Evolutionary conservation across 2,113 vertebrate genomes (phyloP).

Genomic region (Lepidothrix coronata): DNA sequence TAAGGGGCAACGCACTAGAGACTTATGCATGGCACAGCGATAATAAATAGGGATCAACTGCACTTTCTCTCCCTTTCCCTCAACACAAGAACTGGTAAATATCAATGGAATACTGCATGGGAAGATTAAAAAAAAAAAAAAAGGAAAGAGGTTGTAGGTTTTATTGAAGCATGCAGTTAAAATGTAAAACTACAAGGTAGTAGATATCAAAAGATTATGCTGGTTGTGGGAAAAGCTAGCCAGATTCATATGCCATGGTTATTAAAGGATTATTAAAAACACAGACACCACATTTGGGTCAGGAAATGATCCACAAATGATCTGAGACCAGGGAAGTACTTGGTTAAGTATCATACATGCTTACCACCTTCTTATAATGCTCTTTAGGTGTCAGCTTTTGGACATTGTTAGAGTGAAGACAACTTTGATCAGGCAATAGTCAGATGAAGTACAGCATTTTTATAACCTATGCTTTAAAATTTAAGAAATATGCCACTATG

Average conservation of each 20-base stretch:
- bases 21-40: neutral
- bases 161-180: neutral
- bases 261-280: neutral
- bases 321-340: neutral
- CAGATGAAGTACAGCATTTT: neutral
- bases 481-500: neutral
- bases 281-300: neutral
- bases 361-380: neutral
- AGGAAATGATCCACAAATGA: neutral
- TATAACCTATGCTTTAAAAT: neutral
- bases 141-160: neutral
- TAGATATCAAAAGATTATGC: neutral
- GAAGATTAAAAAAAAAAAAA: neutral
- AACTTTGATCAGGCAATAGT: neutral
- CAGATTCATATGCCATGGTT: neutral
- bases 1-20: neutral
- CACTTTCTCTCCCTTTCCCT: neutral
- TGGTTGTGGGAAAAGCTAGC: neutral
- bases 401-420: neutral
- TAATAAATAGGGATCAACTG: neutral
- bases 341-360: accelerated
- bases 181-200: neutral
- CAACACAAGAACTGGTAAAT: neutral
- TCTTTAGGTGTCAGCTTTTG: neutral
- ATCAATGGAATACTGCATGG: neutral